A percentile compares a stretch with the other conserved stretches of the same genome.
Conservation (phyloP, 2,113 vertebrate species). For the Tyrannus savana region DNA sequence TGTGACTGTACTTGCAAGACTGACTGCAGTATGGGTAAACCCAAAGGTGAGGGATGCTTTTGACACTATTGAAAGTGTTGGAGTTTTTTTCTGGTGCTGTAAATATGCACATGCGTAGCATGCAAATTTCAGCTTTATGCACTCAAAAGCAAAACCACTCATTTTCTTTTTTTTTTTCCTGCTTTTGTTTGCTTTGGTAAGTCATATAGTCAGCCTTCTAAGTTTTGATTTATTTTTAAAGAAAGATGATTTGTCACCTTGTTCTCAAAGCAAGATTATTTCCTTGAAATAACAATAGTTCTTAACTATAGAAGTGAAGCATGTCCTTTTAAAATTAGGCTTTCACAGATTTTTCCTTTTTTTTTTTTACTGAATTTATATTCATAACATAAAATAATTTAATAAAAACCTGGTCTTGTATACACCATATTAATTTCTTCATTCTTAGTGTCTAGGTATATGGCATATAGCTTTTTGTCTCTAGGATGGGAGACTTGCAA, state of each 20-base stretch:
- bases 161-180: neutral
- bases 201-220: neutral
- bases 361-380: neutral
- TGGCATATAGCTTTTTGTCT: neutral
- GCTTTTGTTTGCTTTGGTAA: neutral
- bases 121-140: neutral
- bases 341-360: neutral
- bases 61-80: neutral
- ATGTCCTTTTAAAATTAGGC: neutral
- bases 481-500: neutral
- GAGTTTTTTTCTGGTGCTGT: neutral
- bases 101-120: accelerated
- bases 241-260: neutral
- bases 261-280: neutral
- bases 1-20: neutral
- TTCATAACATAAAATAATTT: neutral
- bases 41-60: neutral
- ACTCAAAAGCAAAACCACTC: neutral
- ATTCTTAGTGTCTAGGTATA: neutral
- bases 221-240: neutral
- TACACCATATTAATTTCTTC: neutral
- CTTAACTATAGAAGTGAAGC: neutral
- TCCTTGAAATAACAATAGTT: neutral
- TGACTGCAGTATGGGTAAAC: neutral
- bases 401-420: neutral